phyloP scores from a whole-genome alignment of 30 jellyfish, hydroid and myxozoan species.

The Chrysaora quinquecirrha region DNA sequence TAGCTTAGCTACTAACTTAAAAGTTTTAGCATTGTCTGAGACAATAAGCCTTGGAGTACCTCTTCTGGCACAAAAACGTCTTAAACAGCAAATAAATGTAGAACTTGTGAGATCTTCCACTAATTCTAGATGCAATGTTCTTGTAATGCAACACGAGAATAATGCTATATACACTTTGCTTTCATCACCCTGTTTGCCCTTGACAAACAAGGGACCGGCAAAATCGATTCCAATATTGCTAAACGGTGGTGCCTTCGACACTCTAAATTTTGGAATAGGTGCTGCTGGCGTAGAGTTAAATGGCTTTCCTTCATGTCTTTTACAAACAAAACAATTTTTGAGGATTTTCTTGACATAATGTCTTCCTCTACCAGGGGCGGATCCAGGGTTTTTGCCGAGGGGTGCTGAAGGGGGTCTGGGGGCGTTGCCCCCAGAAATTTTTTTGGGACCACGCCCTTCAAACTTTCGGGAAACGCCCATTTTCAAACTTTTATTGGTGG shows the following conservation, averaged over 20 bases:
- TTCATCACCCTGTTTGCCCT: constrained; percentile 26
- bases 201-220: constrained; percentile 57
- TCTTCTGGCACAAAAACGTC: constrained; percentile 63
- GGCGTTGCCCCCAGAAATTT: too few species aligned
- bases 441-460: too few species aligned
- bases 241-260: constrained; percentile 46
- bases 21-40: constrained; percentile 55
- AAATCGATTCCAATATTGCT: too few species aligned
- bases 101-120: constrained; percentile 19
- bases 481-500: too few species aligned
- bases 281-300: constrained; percentile 31
- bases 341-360: constrained; percentile 52
- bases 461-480: too few species aligned
- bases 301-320: too few species aligned
- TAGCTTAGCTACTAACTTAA: constrained; percentile 18
- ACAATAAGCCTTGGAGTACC: constrained; percentile 39
- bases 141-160: constrained; percentile 34
- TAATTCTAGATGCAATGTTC: constrained; percentile 50
- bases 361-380: too few species aligned
- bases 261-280: constrained; percentile 63
- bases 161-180: constrained; percentile 21
- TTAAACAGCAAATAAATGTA: constrained; percentile 25
- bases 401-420: too few species aligned
- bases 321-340: constrained; percentile 43
- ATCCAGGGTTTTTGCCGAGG: too few species aligned